Base-by-base conservation (phyloP, 2,888 invertebrate species). In the Melipona beecheii region DNA sequence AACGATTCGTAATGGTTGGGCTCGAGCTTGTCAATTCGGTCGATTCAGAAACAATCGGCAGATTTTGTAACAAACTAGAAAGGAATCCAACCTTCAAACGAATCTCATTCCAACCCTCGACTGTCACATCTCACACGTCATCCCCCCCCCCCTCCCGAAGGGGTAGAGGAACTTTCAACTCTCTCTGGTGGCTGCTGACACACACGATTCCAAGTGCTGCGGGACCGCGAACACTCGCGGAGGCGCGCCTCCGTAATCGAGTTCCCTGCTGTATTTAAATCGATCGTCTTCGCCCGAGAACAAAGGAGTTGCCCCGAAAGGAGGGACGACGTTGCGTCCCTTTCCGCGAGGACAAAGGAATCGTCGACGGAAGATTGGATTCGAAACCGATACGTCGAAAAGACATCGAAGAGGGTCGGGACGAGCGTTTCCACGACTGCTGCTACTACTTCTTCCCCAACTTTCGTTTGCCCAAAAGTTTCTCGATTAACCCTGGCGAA, bases 401-500 rank as follows among this genome's bases (percentile, higher is more conserved):
- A 62, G 74, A 66, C 52, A 64, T 15, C 49, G 36, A 78, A 81
- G 81, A 24, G n/a, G 24, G 36, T 24, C 58, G 19, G 54, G 21
- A 36, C 52, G 74, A 74, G 78, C 70, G 62, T n/a, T 65, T 66
- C 24, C 27, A 31, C 49, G 9, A 9, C 36, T 36, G 9, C 36
- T 36, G 9, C 36, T 9, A 36, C 36, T 9, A 36, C 43, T 43
- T 9, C 50, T 4, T 2, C 24, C 31, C 21, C n/a, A 15, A 31
- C n/a, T 17, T 11, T 11, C 49, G 4, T 15, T 56, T 11, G 11
- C 6, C 2, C n/a, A 71, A 83, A 90, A 90, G 81, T 86, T 88
- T 86, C 76, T 56, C 89, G 84, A 86, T 87, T 84, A 84, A 56
- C n/a, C n/a, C n/a, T 78, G 73, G 56, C 66, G 56, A 56, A 56